A percentile compares a stretch with the other conserved stretches of the same genome.
Evolutionary conservation across 2,888 invertebrate genomes (phyloP).

Genomic region (Eupithecia tripunctaria): DNA sequence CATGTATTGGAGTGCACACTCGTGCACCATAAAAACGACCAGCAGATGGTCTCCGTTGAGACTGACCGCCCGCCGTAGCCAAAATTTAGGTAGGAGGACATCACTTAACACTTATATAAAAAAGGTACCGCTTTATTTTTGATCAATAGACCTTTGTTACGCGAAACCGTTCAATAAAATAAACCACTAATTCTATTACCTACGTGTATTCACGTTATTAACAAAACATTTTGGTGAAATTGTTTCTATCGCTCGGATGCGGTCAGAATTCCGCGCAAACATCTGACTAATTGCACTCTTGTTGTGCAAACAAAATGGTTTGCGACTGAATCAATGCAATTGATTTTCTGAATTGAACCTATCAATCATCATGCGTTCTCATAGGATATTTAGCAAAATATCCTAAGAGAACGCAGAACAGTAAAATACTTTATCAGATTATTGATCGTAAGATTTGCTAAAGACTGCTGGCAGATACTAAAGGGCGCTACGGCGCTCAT

Average conservation of each 20-base stretch:
- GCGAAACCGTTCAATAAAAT: background rate
- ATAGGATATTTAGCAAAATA: too few relatives aligned
- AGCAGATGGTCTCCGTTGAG: too few relatives aligned
- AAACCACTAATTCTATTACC: background rate
- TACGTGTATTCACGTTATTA: background rate
- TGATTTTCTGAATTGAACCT: background rate
- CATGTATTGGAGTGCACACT: too few relatives aligned
- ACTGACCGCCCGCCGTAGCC: too few relatives aligned
- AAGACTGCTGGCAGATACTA: too few relatives aligned
- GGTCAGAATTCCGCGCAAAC: conserved; percentile 35
- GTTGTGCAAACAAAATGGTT: conserved; percentile 22
- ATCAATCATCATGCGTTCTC: background rate
- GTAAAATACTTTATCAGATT: background rate
- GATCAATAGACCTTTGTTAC: too few relatives aligned
- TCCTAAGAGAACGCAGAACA: background rate
- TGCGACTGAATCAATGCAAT: background rate
- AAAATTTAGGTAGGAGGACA: too few relatives aligned
- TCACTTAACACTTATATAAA: too few relatives aligned
- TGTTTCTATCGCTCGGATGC: conserved; percentile 20
- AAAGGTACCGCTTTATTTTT: background rate
- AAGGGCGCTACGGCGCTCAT: too few relatives aligned
- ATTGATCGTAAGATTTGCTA: too few relatives aligned
- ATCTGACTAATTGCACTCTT: conserved; percentile 36
- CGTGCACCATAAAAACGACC: too few relatives aligned
- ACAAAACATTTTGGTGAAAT: conserved; percentile 7